These are phyloP conservation scores for Spea hammondii DNA, from an alignment of 2,797 vertebrate genomes.

Conservation along the genomic window DNA sequence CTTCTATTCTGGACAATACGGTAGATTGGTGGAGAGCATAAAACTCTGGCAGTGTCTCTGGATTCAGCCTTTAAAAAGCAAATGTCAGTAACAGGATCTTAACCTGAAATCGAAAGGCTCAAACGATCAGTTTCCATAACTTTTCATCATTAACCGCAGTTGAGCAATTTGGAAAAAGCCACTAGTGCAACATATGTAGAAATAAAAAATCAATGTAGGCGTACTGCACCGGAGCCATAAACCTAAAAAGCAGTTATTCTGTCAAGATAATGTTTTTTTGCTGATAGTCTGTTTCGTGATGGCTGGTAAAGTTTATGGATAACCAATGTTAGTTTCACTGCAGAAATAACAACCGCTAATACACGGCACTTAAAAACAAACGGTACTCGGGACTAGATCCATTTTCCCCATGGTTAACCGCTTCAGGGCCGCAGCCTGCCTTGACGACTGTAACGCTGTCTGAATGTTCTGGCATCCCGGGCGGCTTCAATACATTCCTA, in stretches of 20 bases:
- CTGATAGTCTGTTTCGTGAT: slow-evolving; percentile 46
- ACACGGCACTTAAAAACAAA: slow-evolving; percentile 34
- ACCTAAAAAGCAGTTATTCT: slow-evolving; percentile 43
- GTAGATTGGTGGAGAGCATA: slow-evolving; percentile 35
- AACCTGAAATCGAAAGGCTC: slow-evolving; percentile 22
- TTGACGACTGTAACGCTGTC: background rate
- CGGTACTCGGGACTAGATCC: background rate
- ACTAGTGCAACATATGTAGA: slow-evolving; percentile 48
- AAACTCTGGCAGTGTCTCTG: slow-evolving; percentile 21
- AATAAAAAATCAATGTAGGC: slow-evolving; percentile 48
- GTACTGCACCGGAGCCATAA: slow-evolving; percentile 26
- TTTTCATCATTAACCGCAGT: slow-evolving; percentile 43
- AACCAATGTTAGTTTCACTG: slow-evolving; percentile 36
- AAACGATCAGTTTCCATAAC: slow-evolving; percentile 42
- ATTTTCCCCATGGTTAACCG: slow-evolving; percentile 18
- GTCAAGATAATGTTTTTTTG: slow-evolving; percentile 46
- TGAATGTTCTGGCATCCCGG: too few relatives aligned
- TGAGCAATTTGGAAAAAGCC: slow-evolving; percentile 44
- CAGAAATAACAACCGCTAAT: slow-evolving; percentile 30
- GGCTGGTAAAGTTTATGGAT: slow-evolving; percentile 46
- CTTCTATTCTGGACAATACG: too few relatives aligned
- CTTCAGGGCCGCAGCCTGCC: slow-evolving; percentile 3
- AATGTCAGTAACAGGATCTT: slow-evolving; percentile 41
- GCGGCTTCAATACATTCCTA: too few relatives aligned
- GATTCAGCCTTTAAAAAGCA: slow-evolving; percentile 33